A percentile compares a stretch with the other conserved stretches of the same genome.
Evolutionary conservation across 1,140 invertebrate species (phyloP).

Genomic region (Magallana ariakensis): DNA sequence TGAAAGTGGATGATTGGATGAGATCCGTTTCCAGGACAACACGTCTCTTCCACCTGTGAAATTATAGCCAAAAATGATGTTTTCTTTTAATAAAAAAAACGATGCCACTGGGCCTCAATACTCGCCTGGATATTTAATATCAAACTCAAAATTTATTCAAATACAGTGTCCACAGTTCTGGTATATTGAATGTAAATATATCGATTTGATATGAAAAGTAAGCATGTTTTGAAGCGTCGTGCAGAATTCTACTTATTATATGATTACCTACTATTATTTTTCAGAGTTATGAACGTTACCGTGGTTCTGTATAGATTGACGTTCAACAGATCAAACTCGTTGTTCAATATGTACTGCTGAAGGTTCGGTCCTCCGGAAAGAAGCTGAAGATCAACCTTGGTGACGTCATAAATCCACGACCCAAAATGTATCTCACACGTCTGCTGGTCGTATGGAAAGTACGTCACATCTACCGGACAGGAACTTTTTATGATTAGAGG

Average conservation of each 20-base stretch:
- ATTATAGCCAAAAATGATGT: background rate
- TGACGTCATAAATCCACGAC: slow-evolving; percentile 98
- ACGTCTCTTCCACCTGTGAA: slow-evolving; percentile 60
- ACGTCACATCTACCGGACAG: slow-evolving; percentile 76
- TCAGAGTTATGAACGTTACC: background rate
- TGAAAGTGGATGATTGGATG: slow-evolving; percentile 72
- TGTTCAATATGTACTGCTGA: slow-evolving; percentile 72
- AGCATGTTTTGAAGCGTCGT: too few species aligned
- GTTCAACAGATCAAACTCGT: slow-evolving; percentile 69
- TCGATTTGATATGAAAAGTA: too few species aligned
- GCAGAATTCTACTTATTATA: too few species aligned
- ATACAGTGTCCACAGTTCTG: background rate
- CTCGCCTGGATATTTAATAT: background rate
- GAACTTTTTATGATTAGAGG: slow-evolving; percentile 75
- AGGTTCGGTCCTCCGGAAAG: slow-evolving; percentile 65
- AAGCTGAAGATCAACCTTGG: slow-evolving; percentile 85
- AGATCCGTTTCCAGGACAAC: slow-evolving; percentile 69
- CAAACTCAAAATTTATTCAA: background rate
- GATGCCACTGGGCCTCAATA: too few species aligned
- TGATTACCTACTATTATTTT: too few species aligned
- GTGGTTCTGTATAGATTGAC: slow-evolving; percentile 51
- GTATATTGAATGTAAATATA: too few species aligned
- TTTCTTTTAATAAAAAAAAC: background rate
- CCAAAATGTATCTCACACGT: slow-evolving; percentile 98
- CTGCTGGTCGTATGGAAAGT: slow-evolving; percentile 96